phyloP scores from a whole-genome alignment of 2,113 vertebrate species.

The Callithrix jacchus region DNA sequence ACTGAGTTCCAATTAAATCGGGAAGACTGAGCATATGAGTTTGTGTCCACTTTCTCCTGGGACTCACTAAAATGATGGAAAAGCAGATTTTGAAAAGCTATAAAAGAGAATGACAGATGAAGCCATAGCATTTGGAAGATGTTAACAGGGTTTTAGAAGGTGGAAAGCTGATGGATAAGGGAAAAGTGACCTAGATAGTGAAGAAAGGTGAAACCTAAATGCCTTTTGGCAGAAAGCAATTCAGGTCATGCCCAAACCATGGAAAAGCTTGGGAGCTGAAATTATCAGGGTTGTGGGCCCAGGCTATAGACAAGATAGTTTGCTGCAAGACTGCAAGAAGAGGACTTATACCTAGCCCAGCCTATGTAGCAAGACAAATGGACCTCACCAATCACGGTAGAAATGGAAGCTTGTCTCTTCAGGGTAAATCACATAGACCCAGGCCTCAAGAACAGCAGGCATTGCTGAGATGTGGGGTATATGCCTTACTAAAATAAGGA shows the following conservation, averaged over 20 bases:
- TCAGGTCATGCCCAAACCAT: not conserved
- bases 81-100: not conserved
- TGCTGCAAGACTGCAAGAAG: not conserved
- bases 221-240: not conserved
- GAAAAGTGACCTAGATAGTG: not conserved
- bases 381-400: not conserved
- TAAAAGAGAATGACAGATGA: not conserved
- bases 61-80: not conserved
- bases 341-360: not conserved
- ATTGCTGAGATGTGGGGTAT: not conserved
- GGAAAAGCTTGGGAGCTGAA: not conserved
- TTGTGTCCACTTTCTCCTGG: not conserved
- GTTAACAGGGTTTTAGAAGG: not conserved
- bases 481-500: not conserved
- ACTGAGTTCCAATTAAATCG: not conserved
- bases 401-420: not conserved
- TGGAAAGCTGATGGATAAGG: not conserved
- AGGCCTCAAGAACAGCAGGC: not conserved
- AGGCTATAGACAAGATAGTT: not conserved
- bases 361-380: not conserved
- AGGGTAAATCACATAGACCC: not conserved
- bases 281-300: not conserved
- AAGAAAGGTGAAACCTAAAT: not conserved
- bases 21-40: not conserved
- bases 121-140: not conserved